Conservation (phyloP, 2,888 invertebrate species). For the Drosophila infuscata region DNA sequence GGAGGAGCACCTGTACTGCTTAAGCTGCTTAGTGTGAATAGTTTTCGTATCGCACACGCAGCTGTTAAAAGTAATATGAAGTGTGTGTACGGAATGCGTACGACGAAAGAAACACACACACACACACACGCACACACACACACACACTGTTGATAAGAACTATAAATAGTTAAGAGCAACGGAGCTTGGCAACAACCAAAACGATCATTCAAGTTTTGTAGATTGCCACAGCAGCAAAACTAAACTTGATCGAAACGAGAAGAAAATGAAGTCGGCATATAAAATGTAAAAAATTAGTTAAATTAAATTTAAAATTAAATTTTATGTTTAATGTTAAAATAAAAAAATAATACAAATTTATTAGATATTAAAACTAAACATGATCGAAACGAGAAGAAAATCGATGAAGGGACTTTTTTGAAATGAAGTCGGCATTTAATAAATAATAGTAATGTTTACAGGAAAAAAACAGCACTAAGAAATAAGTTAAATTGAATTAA, state of each 20-base stretch:
- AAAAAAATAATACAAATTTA: not conserved
- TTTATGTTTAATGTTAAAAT: not conserved
- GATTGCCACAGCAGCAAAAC: constrained; percentile 14
- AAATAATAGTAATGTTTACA: no score
- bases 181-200: constrained; percentile 33
- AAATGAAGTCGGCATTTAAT: no score
- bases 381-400: not conserved
- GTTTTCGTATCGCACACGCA: constrained; percentile 32
- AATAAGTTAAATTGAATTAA: not conserved
- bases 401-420: no score
- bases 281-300: not conserved
- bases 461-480: no score
- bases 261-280: no score
- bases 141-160: constrained; percentile 37
- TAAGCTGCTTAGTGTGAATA: constrained; percentile 13
- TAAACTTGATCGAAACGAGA: not conserved
- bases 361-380: not conserved
- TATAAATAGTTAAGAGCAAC: constrained; percentile 35
- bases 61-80: constrained; percentile 24
- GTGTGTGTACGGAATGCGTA: constrained; percentile 6
- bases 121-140: not conserved
- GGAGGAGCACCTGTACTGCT: not conserved
- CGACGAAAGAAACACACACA: constrained; percentile 12
- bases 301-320: not conserved
- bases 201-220: constrained; percentile 26